A percentile compares a stretch with the other conserved stretches of the same genome.
Conservation (phyloP, 2,888 invertebrate genomes). For the Pollenia labialis region DNA sequence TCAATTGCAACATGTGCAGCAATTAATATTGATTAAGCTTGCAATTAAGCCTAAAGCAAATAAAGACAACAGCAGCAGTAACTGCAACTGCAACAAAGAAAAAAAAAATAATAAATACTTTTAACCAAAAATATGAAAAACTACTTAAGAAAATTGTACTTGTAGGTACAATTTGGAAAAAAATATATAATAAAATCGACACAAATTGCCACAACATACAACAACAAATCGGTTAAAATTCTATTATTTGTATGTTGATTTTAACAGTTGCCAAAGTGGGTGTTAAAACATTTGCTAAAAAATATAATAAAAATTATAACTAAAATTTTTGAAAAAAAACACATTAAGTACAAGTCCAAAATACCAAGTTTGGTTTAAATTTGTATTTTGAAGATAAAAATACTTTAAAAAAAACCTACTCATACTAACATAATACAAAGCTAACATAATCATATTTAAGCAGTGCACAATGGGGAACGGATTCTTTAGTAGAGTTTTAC, state of each 20-base stretch:
- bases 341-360: slow-evolving; percentile 31
- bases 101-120: not conserved
- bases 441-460: not conserved
- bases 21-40: slow-evolving; percentile 75
- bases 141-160: slow-evolving; percentile 56
- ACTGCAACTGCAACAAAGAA: not conserved
- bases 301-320: slow-evolving; percentile 42
- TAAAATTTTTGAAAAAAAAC: slow-evolving; percentile 21
- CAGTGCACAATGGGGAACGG: too few species aligned
- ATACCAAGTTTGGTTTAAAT: slow-evolving; percentile 39
- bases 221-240: slow-evolving; percentile 31
- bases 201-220: slow-evolving; percentile 44
- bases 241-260: slow-evolving; percentile 45
- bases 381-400: slow-evolving; percentile 37
- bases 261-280: slow-evolving; percentile 72
- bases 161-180: slow-evolving; percentile 12
- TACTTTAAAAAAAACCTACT: slow-evolving; percentile 26
- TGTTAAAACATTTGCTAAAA: slow-evolving; percentile 71
- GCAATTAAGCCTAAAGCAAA: slow-evolving; percentile 72
- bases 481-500: too few species aligned
- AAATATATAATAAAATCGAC: slow-evolving; percentile 40
- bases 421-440: not conserved
- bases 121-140: slow-evolving; percentile 56
- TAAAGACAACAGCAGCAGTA: slow-evolving; percentile 40
- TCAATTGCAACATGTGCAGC: slow-evolving; percentile 74